These are phyloP conservation scores for Carterocephalus palaemon DNA, from an alignment of 2,888 invertebrate species.

Conservation along the genomic window DNA sequence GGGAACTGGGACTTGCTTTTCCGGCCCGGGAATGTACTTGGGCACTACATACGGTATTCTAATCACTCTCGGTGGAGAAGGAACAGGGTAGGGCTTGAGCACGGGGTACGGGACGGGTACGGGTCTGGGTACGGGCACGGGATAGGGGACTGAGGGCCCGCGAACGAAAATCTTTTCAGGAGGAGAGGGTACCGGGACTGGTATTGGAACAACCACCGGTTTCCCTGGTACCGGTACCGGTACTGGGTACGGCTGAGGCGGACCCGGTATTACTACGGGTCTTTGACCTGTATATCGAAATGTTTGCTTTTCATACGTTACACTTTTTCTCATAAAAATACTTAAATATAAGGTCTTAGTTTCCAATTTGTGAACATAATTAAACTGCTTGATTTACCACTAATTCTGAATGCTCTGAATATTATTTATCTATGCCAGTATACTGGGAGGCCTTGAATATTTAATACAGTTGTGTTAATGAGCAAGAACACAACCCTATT, in stretches of 20 bases:
- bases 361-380: background rate
- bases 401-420: background rate
- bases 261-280: conserved; percentile 56
- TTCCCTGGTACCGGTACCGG: conserved; percentile 48
- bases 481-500: too few relatives aligned
- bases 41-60: conserved; percentile 39
- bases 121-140: conserved; percentile 32
- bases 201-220: conserved; percentile 41
- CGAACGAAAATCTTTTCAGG: conserved; percentile 50
- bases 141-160: conserved; percentile 40
- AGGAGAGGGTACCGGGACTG: conserved; percentile 51
- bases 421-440: background rate
- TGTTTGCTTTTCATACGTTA: conserved; percentile 15
- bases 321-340: conserved; percentile 1
- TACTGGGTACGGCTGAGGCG: conserved; percentile 59
- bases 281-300: conserved; percentile 49
- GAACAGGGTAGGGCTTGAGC: conserved; percentile 48
- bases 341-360: conserved; percentile 24
- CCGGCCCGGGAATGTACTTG: conserved; percentile 39
- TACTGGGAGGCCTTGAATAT: too few relatives aligned
- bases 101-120: conserved; percentile 37
- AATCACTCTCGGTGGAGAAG: conserved; percentile 41
- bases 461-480: too few relatives aligned
- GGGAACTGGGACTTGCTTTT: conserved; percentile 35
- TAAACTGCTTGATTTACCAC: conserved; percentile 23